Base-by-base conservation (phyloP, 1,140 invertebrate genomes). In the Drosophila santomea region DNA sequence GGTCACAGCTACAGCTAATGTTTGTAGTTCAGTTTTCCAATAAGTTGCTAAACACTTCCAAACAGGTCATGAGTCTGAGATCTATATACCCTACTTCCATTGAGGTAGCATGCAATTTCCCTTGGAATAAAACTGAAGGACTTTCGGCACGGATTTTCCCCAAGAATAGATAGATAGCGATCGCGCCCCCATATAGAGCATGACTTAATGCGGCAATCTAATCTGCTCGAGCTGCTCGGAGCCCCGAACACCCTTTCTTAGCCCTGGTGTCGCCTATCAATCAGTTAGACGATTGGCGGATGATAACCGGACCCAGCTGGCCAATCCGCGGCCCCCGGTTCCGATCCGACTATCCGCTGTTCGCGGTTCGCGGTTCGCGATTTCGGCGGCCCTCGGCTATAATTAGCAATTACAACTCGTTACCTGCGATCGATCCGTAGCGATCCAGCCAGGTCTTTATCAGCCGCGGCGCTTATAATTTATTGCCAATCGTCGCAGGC, bases 331-430 rank as follows among this genome's bases (percentile, higher is more conserved):
- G 39, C 15, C 47, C 23, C 45, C 57, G 12, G 28, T 47, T 59
- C 25, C 57, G 57, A 59, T 59, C 56, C 35, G 43, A 20, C 20
- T 1, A 20, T 17, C 17, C 17, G 17, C 17, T 17, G 17, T 17
- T 17, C 1, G 17, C 56, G 43, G 17, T 17, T 17, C 1, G 17
- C 56, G 43, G 20, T 45, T 35, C 55, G 41, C 15, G 23, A 57
- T 44, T 57, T 14, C 39, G 25, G 36, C 43, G 57, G 44, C 20
- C 32, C 28, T 25, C 43, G 67, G 62, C 78, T 83, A 83, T 83
- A 75, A 83, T 82, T 82, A 83, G 79, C 64, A 39, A 82, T 83
- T 83, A 83, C 80, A 83, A 58, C 45, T 52, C 55, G 50, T 48
- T 39, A 47, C 59, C 48, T 15, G 15, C 47, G 47, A 50, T 50